phyloP scores from a whole-genome alignment of 2,113 vertebrate genomes.

The Menidia beryllina region DNA sequence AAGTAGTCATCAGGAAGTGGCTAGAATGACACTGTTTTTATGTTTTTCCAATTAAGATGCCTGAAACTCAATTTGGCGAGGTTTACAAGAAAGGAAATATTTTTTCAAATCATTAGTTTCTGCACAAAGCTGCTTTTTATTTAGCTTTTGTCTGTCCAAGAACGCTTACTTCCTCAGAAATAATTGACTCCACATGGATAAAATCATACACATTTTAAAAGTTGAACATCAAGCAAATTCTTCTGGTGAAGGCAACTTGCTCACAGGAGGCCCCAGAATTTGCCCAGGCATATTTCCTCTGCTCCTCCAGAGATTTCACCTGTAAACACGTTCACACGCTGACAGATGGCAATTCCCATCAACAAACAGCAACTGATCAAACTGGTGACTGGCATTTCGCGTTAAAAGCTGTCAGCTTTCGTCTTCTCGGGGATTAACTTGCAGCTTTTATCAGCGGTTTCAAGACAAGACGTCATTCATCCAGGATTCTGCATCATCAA shows the following conservation, averaged over 20 bases:
- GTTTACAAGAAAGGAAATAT: slow-evolving; percentile 35
- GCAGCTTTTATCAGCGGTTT: slow-evolving; percentile 25
- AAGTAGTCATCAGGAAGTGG: slow-evolving; percentile 70
- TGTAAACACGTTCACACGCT: slow-evolving; percentile 11
- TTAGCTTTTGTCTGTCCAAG: slow-evolving; percentile 32
- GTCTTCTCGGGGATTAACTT: slow-evolving; percentile 9
- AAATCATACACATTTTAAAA: not conserved
- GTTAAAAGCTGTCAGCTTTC: slow-evolving; percentile 18
- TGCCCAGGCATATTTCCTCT: slow-evolving; percentile 7
- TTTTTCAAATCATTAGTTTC: slow-evolving; percentile 54
- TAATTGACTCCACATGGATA: slow-evolving; percentile 17
- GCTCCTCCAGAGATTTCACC: slow-evolving; percentile 2
- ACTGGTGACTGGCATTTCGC: slow-evolving; percentile 1
- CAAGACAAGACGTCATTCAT: slow-evolving; percentile 7
- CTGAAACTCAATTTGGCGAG: slow-evolving; percentile 48
- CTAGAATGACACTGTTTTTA: slow-evolving; percentile 58
- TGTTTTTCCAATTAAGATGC: slow-evolving; percentile 58
- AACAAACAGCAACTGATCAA: slow-evolving; percentile 32
- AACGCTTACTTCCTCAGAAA: slow-evolving; percentile 25
- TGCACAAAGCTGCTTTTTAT: slow-evolving; percentile 32
- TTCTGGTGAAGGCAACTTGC: not conserved
- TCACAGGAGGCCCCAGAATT: not conserved
- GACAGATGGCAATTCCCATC: slow-evolving; percentile 24
- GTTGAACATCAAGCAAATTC: too few relatives aligned
- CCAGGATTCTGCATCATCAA: slow-evolving; percentile 16